phyloP scores from a whole-genome alignment of 2,797 vertebrate genomes.

The Sebastes aleutianus region DNA sequence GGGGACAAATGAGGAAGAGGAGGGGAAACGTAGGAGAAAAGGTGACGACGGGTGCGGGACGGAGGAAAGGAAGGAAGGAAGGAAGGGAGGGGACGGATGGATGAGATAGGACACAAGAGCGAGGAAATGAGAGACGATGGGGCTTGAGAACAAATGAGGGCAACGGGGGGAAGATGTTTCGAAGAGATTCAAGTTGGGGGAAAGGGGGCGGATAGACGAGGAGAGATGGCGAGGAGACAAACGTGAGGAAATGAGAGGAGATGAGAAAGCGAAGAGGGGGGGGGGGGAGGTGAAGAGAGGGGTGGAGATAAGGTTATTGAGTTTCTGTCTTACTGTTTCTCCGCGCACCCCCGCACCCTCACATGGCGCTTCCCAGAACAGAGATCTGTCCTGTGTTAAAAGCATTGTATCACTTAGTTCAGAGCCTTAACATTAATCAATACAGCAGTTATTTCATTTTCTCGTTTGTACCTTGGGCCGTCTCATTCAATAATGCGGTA shows the following conservation, averaged over 20 bases:
- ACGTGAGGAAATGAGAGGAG: slow-evolving; percentile 76
- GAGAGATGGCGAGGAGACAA: slow-evolving; percentile 52
- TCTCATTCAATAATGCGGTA: slow-evolving; percentile 69
- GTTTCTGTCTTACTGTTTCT: slow-evolving; percentile 68
- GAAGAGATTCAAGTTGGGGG: slow-evolving; percentile 27
- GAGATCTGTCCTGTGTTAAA: slow-evolving; percentile 72
- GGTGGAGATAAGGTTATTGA: slow-evolving; percentile 78
- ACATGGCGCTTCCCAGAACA: slow-evolving; percentile 62
- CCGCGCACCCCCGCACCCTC: slow-evolving; percentile 14
- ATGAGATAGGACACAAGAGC: slow-evolving; percentile 57
- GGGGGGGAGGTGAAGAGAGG: slow-evolving; percentile 61
- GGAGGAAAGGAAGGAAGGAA: background rate
- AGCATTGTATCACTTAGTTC: slow-evolving; percentile 75
- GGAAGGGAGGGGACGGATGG: slow-evolving; percentile 3
- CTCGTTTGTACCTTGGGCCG: slow-evolving; percentile 66
- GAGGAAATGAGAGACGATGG: slow-evolving; percentile 58
- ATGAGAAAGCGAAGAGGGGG: slow-evolving; percentile 51
- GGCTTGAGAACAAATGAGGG: slow-evolving; percentile 65
- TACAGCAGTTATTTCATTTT: slow-evolving; percentile 79
- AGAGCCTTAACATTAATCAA: slow-evolving; percentile 77
- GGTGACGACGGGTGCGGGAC: slow-evolving; percentile 28
- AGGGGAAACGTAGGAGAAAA: background rate
- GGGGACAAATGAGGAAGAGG: slow-evolving; percentile 33
- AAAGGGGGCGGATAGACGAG: background rate
- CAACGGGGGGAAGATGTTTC: slow-evolving; percentile 26